Base-by-base conservation (phyloP, 2,797 vertebrate species). In the Chaenodraco wilsoni region DNA sequence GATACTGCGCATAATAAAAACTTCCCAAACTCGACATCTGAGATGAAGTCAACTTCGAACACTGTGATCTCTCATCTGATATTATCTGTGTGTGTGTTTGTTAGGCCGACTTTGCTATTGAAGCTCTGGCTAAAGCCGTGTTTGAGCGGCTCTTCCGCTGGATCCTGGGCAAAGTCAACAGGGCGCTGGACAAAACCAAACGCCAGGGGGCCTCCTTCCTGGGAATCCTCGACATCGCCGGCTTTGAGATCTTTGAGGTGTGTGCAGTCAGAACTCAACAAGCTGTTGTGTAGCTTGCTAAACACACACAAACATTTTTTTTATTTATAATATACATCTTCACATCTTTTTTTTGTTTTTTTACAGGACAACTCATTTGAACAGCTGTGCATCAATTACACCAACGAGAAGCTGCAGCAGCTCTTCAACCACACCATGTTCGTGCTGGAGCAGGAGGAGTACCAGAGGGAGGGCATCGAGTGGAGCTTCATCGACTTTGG, bases 181-280 rank as follows among this genome's bases (percentile, higher is more conserved):
- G 98, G 85, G 96, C 97, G 45, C 93, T 99, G 0, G 98, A 99
- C 84, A 99, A 98, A 87, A 98, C 98, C 78, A 98, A 98, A 77
- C 94, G 97, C 72, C 97, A 99, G 80, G 98, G 98, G 1, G 97
- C 97, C 21, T 98, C 98, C 3, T 99, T 99, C 90, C 79, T 99
- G 78, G 98, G 98, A 41, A 99, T 99, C 91, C 95, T 99, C 10
- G 98, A 99, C 76, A 99, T 99, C 23, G 98, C 98, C 12, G 98
- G 98, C 55, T 99, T 99, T 92, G 98, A 99, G 90, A 99, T 99
- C 83, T 99, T 99, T 88, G 97, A 98, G 95, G 98, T 97, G 89
- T 3, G 64, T 41, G 69, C 16, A 12, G 40, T 61, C 13, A 21
- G 44, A 52, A 64, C 66, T 19, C 11, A 67, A 27, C 17, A 17